These are phyloP conservation scores for Trissolcus japonicus DNA, from an alignment of 2,888 invertebrate genomes.

Conservation along the genomic window DNA sequence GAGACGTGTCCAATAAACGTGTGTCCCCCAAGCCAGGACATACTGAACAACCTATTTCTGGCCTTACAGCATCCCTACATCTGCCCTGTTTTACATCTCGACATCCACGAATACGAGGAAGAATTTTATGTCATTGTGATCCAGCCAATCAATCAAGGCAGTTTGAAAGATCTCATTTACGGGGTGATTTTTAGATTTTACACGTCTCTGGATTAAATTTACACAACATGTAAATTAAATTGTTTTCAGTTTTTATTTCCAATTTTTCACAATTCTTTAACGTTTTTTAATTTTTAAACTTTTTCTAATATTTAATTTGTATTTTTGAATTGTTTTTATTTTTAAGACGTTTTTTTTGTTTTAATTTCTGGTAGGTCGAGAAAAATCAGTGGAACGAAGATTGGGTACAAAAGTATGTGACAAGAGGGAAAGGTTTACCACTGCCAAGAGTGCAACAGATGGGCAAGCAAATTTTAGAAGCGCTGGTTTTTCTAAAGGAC, in stretches of 20 bases:
- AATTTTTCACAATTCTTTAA: too few relatives aligned
- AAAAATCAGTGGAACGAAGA: slow-evolving; percentile 87
- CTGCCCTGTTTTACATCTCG: slow-evolving; percentile 91
- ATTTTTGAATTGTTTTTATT: too few relatives aligned
- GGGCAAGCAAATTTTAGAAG: slow-evolving; percentile 92
- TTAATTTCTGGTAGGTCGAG: slow-evolving; percentile 65
- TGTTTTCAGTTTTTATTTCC: too few relatives aligned
- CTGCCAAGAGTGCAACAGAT: slow-evolving; percentile 89
- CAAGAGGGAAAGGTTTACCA: slow-evolving; percentile 83
- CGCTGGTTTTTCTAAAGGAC: slow-evolving; percentile 88
- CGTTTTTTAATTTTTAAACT: too few relatives aligned
- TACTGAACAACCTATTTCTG: slow-evolving; percentile 88
- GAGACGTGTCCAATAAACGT: slow-evolving; percentile 83
- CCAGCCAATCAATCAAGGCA: slow-evolving; percentile 90
- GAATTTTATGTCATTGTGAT: slow-evolving; percentile 83
- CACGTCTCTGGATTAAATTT: neutral
- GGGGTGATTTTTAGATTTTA: slow-evolving; percentile 78
- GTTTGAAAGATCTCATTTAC: slow-evolving; percentile 92
- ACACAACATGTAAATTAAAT: neutral
- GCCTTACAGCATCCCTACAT: slow-evolving; percentile 95
- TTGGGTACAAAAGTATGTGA: slow-evolving; percentile 86
- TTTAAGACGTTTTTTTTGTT: too few relatives aligned
- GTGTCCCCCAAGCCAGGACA: slow-evolving; percentile 81
- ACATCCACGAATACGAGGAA: slow-evolving; percentile 79
- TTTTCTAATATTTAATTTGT: too few relatives aligned